Conservation (phyloP, 92 coral and sea anemone genomes). For the Porites rus region DNA sequence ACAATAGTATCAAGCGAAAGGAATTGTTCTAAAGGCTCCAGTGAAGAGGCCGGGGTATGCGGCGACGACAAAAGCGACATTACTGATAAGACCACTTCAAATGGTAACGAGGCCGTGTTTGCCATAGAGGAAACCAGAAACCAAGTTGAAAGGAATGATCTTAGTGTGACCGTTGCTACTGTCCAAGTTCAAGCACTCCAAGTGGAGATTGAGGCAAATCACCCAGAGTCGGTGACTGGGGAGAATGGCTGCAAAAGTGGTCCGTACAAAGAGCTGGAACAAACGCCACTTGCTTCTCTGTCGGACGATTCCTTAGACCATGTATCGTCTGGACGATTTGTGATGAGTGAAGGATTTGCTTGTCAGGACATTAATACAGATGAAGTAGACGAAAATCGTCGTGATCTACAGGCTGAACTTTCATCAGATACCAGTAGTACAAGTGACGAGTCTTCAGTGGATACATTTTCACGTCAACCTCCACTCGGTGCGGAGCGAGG, state of each 20-base stretch:
- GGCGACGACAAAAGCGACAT: background rate
- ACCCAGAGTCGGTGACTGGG: background rate
- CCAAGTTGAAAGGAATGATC: background rate
- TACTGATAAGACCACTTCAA: background rate
- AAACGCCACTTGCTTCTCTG: background rate
- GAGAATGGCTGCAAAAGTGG: background rate
- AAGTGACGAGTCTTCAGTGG: conserved; percentile 31
- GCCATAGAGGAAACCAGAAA: background rate
- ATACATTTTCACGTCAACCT: conserved; percentile 43
- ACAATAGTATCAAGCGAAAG: background rate
- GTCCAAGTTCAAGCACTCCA: background rate
- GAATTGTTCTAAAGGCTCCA: background rate
- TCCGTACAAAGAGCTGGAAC: conserved; percentile 22
- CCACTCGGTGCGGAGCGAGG: conserved; percentile 48
- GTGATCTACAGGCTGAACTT: conserved; percentile 26
- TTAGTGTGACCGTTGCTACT: background rate
- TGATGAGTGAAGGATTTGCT: conserved; percentile 25
- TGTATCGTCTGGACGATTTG: background rate
- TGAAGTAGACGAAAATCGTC: background rate
- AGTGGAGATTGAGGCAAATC: background rate
- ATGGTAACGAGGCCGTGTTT: background rate
- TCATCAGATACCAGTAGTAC: conserved; percentile 51
- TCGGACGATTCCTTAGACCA: background rate
- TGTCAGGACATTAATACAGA: conserved; percentile 15
- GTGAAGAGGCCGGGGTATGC: background rate